Evolutionary conservation across 2,113 vertebrate species (phyloP).

Genomic region (Micronycteris hirsuta): DNA sequence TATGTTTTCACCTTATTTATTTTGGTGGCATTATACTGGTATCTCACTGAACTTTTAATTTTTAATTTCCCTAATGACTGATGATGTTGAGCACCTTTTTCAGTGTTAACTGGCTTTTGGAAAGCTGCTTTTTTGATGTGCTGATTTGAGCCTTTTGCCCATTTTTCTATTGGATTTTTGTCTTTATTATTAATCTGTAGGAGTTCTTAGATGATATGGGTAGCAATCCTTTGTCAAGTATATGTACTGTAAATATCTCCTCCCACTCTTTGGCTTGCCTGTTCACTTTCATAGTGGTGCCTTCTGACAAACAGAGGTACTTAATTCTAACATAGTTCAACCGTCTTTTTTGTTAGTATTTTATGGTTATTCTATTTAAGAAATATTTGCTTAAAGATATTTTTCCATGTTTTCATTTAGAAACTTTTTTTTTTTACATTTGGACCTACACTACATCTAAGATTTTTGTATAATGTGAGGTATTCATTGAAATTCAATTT

Average conservation of each 20-base stretch:
- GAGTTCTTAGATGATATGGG: not conserved
- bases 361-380: slow-evolving; percentile 9
- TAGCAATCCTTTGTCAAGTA: not conserved
- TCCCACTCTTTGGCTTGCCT: not conserved
- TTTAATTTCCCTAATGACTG: not conserved
- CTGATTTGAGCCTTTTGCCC: not conserved
- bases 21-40: not conserved
- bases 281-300: not conserved
- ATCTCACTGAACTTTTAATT: not conserved
- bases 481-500: slow-evolving; percentile 26
- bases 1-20: not conserved
- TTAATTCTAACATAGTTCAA: not conserved
- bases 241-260: not conserved
- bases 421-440: slow-evolving; percentile 27
- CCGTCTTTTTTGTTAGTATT: not conserved
- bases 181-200: not conserved
- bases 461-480: not conserved
- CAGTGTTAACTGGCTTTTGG: not conserved
- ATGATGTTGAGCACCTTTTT: not conserved
- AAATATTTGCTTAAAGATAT: not conserved
- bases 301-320: not conserved
- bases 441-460: not conserved
- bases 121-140: not conserved
- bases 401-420: not conserved
- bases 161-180: not conserved